These are phyloP conservation scores for Rhagoletis pomonella DNA, from an alignment of 1,140 invertebrate genomes.

Conservation along the genomic window DNA sequence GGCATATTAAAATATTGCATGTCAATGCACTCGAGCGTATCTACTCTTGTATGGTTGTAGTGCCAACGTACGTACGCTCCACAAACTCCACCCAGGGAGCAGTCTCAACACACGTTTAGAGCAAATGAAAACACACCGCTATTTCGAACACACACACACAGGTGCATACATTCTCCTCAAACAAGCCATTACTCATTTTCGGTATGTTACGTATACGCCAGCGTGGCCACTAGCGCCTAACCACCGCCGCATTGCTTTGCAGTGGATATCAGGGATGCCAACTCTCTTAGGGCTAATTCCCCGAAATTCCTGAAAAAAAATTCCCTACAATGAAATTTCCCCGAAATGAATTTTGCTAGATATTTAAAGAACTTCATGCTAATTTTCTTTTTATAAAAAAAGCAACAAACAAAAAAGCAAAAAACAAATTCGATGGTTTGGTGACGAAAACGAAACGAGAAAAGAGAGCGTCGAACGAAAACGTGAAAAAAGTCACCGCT, in stretches of 20 bases:
- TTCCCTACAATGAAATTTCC: too few relatives aligned
- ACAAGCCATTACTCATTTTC: background rate
- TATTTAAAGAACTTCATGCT: too few relatives aligned
- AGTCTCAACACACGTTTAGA: background rate
- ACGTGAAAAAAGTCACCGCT: too few relatives aligned
- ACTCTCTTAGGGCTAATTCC: too few relatives aligned
- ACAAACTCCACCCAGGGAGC: background rate
- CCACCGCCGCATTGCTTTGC: background rate
- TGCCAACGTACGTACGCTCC: background rate
- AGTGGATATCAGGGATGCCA: background rate
- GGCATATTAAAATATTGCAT: slow-evolving; percentile 56
- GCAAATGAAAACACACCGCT: background rate
- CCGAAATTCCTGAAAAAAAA: too few relatives aligned
- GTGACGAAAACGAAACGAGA: too few relatives aligned
- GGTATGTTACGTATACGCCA: slow-evolving; percentile 21
- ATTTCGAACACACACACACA: background rate
- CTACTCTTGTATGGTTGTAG: background rate
- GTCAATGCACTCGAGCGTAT: slow-evolving; percentile 57
- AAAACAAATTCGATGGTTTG: too few relatives aligned
- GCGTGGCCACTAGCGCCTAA: background rate
- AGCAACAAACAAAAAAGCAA: too few relatives aligned
- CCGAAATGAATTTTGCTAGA: too few relatives aligned
- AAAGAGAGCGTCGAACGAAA: too few relatives aligned
- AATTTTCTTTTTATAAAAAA: too few relatives aligned
- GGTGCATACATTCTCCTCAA: background rate